Percentiles rank a stretch among this genome's conserved stretches.
Conservation (phyloP, 2,797 vertebrate genomes). For the Discoglossus pictus region DNA sequence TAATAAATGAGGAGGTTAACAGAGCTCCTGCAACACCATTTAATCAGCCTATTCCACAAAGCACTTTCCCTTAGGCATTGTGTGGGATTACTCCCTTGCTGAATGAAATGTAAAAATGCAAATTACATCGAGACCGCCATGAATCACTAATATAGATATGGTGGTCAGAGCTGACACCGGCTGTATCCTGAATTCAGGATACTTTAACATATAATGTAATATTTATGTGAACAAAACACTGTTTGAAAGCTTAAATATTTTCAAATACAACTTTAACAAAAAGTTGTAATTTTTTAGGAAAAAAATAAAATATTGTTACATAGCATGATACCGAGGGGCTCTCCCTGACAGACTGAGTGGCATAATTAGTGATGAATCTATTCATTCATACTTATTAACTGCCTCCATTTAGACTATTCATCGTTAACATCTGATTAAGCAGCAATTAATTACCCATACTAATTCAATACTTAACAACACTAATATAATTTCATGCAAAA, state of each 20-base stretch:
- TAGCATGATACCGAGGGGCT: slow-evolving; percentile 4
- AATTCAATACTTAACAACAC: slow-evolving; percentile 42
- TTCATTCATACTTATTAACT: slow-evolving; percentile 47
- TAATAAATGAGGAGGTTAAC: slow-evolving; percentile 43
- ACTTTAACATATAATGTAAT: neutral
- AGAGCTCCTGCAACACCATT: slow-evolving; percentile 29
- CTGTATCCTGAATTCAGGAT: neutral
- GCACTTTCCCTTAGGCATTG: slow-evolving; percentile 34
- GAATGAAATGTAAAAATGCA: slow-evolving; percentile 50
- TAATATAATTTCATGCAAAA: slow-evolving; percentile 52
- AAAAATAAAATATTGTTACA: neutral
- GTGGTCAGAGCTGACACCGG: slow-evolving; percentile 36
- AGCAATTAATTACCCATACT: slow-evolving; percentile 51
- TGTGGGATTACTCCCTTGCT: slow-evolving; percentile 43
- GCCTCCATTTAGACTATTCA: slow-evolving; percentile 38
- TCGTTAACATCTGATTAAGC: slow-evolving; percentile 49
- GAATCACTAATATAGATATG: slow-evolving; percentile 48
- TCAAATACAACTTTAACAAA: too few relatives aligned
- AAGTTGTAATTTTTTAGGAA: neutral
- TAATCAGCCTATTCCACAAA: slow-evolving; percentile 38
- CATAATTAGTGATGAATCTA: slow-evolving; percentile 45
- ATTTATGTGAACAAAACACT: too few relatives aligned
- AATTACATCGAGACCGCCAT: slow-evolving; percentile 38
- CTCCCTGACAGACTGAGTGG: slow-evolving; percentile 36
- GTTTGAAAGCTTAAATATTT: too few relatives aligned